phyloP scores from a whole-genome alignment of 2,888 invertebrate genomes.

The Noctua janthina region DNA sequence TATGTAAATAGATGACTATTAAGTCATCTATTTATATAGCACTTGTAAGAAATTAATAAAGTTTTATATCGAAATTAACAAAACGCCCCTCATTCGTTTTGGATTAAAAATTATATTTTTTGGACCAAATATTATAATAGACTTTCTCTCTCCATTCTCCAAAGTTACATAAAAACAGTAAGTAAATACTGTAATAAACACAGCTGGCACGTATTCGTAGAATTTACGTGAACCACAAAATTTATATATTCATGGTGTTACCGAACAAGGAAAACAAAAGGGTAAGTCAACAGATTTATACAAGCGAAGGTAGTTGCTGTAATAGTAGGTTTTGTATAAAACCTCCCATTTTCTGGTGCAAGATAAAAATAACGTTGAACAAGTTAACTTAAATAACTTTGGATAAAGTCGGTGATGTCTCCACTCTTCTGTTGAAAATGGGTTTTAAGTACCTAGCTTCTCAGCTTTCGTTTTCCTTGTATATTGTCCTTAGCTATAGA shows the following conservation, averaged over 20 bases:
- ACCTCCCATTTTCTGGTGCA: neutral
- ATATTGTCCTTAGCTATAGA: neutral
- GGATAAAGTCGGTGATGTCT: slow-evolving; percentile 1
- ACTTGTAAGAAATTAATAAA: no score
- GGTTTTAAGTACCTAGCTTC: neutral
- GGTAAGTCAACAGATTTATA: slow-evolving; percentile 1
- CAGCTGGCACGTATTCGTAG: no score
- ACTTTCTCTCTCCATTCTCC: neutral
- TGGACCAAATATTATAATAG: neutral
- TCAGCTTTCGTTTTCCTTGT: neutral
- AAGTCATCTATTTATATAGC: no score
- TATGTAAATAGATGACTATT: no score
- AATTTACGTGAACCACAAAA: slow-evolving; percentile 3
- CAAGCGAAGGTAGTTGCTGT: neutral
- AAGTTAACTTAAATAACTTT: slow-evolving; percentile 35
- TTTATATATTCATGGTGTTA: slow-evolving; percentile 7
- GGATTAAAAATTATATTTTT: neutral
- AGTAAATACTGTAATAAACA: neutral
- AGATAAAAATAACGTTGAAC: slow-evolving; percentile 20
- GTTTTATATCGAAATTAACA: neutral
- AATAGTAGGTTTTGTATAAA: neutral
- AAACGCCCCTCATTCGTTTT: no score
- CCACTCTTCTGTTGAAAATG: neutral
- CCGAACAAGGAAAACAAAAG: slow-evolving; percentile 6
- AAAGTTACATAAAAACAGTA: neutral